phyloP scores from a whole-genome alignment of 2,113 vertebrate species.

The Trogon melanurus region DNA sequence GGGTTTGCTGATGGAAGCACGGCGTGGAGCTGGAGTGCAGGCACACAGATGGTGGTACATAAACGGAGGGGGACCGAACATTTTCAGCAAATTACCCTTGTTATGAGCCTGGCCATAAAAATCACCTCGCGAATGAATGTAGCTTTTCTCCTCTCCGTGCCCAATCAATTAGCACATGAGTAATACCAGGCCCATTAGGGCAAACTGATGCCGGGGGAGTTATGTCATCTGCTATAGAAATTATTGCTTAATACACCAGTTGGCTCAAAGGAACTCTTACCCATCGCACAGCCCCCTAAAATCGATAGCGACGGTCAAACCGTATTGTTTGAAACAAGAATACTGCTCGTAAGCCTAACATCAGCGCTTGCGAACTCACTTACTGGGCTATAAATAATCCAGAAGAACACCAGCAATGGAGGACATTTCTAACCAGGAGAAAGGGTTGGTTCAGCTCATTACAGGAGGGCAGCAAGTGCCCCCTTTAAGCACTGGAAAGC shows the following conservation, averaged over 20 bases:
- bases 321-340: slow-evolving; percentile 79
- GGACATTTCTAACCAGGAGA: background rate
- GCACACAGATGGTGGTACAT: slow-evolving; percentile 3
- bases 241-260: slow-evolving; percentile 90
- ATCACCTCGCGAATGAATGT: slow-evolving; percentile 68
- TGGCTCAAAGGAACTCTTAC: slow-evolving; percentile 83
- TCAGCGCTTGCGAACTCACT: slow-evolving; percentile 71
- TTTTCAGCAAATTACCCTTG: slow-evolving; percentile 73
- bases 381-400: slow-evolving; percentile 50
- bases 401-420: background rate
- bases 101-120: slow-evolving; percentile 73
- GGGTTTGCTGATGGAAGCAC: background rate
- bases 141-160: slow-evolving; percentile 75
- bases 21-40: background rate
- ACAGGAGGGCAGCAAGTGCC: background rate
- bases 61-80: slow-evolving; percentile 41
- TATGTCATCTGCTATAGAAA: slow-evolving; percentile 89
- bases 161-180: slow-evolving; percentile 90
- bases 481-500: too few relatives aligned
- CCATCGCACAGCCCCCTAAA: slow-evolving; percentile 77
- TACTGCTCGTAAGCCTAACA: slow-evolving; percentile 75
- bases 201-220: slow-evolving; percentile 81
- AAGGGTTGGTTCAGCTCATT: background rate
- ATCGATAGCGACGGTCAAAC: slow-evolving; percentile 86
- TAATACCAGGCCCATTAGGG: slow-evolving; percentile 88